phyloP scores from a whole-genome alignment of 2,888 invertebrate genomes.

The Cloeon dipterum region DNA sequence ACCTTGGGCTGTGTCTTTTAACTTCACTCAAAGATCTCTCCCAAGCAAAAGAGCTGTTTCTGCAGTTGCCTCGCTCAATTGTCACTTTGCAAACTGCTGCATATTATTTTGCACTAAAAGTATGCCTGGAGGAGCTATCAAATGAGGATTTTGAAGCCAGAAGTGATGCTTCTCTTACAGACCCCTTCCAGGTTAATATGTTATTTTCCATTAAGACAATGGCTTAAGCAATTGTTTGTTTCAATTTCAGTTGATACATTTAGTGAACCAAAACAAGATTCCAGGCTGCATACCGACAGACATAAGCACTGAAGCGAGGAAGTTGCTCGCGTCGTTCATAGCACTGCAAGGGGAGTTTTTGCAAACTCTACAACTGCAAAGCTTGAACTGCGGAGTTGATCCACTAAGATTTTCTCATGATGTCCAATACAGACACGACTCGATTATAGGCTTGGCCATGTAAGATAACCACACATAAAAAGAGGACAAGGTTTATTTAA shows the following conservation, averaged over 20 bases:
- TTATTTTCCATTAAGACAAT: no score
- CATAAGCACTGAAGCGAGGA: conserved; percentile 2
- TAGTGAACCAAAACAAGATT: conserved; percentile 7
- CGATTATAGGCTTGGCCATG: conserved; percentile 26
- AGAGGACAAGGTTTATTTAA: not conserved
- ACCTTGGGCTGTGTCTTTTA: conserved; percentile 25
- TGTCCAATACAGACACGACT: conserved; percentile 22
- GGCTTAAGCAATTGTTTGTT: no score
- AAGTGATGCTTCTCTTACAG: conserved; percentile 6
- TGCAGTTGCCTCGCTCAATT: conserved; percentile 16
- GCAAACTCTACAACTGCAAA: conserved; percentile 19
- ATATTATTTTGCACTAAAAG: conserved; percentile 18
- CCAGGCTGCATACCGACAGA: not conserved
- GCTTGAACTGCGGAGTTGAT: conserved; percentile 22
- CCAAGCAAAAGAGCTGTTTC: conserved; percentile 16
- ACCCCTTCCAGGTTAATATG: conserved; percentile 8
- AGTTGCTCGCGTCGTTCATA: conserved; percentile 15
- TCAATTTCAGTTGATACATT: conserved; percentile 1
- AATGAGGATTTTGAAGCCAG: conserved; percentile 1
- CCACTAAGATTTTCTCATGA: conserved; percentile 21
- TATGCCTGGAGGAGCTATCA: conserved; percentile 5
- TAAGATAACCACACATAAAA: conserved; percentile 12
- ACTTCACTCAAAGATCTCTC: conserved; percentile 18
- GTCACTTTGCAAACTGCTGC: conserved; percentile 18
- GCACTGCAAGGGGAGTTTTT: conserved; percentile 18